These are phyloP conservation scores for Trematocara unimaculatum DNA, from an alignment of 2,113 vertebrate genomes.

Conservation along the genomic window DNA sequence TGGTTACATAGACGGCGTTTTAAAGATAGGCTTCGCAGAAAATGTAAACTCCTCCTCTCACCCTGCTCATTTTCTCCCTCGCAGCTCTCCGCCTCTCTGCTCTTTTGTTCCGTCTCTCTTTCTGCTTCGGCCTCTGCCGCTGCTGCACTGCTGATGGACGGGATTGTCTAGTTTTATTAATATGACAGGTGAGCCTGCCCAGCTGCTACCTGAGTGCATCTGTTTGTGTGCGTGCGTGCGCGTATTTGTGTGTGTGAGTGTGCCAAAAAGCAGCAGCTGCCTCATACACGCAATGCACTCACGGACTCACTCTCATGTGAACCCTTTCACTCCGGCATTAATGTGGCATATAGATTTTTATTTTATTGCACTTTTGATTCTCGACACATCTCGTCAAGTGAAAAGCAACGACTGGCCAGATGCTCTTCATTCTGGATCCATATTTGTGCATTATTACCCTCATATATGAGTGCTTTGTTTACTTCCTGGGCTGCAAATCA, in stretches of 20 bases:
- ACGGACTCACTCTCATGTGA: slow-evolving; percentile 16
- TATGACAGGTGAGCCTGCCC: slow-evolving; percentile 72
- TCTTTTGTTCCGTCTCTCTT: slow-evolving; percentile 56
- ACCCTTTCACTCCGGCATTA: slow-evolving; percentile 30
- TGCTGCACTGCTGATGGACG: slow-evolving; percentile 64
- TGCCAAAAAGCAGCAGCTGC: slow-evolving; percentile 61
- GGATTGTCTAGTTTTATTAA: slow-evolving; percentile 72
- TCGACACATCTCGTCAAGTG: neutral
- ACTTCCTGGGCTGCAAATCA: slow-evolving; percentile 58
- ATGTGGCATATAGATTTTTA: slow-evolving; percentile 27
- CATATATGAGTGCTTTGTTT: slow-evolving; percentile 56
- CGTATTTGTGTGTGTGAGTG: neutral
- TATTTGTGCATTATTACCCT: slow-evolving; percentile 36
- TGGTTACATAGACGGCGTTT: neutral
- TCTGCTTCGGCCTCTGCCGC: slow-evolving; percentile 32
- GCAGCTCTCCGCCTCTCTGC: neutral
- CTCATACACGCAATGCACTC: slow-evolving; percentile 56
- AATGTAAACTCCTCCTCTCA: neutral
- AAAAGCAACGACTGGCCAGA: slow-evolving; percentile 25
- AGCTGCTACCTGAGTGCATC: slow-evolving; percentile 70
- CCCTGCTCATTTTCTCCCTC: slow-evolving; percentile 8
- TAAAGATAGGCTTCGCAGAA: neutral
- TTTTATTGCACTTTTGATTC: neutral
- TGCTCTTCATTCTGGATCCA: neutral
- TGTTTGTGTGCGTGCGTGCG: slow-evolving; percentile 1